phyloP scores from a whole-genome alignment of 2,113 vertebrate genomes.

The Lanius ludovicianus region DNA sequence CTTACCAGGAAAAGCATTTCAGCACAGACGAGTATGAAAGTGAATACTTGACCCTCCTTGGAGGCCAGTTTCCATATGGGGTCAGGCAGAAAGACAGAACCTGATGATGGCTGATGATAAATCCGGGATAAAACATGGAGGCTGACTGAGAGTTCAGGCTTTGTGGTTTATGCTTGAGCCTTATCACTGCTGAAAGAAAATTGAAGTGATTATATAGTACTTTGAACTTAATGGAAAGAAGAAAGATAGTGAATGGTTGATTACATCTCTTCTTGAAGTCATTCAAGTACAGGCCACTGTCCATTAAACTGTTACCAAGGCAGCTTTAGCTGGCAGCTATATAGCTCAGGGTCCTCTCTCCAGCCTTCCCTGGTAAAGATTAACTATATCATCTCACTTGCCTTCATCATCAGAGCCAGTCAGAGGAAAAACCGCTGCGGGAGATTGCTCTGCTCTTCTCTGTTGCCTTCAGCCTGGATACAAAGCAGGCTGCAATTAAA shows the following conservation, averaged over 20 bases:
- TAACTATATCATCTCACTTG: background rate
- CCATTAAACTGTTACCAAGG: background rate
- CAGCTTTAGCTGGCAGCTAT: background rate
- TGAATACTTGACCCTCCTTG: slow-evolving; percentile 12
- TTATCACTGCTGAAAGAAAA: slow-evolving; percentile 27
- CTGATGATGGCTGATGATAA: slow-evolving; percentile 50
- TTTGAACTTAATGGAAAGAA: slow-evolving; percentile 55
- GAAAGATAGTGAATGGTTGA: slow-evolving; percentile 25
- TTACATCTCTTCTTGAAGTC: slow-evolving; percentile 23
- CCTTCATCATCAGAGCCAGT: background rate
- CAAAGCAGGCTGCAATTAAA: background rate
- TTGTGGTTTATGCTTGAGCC: background rate
- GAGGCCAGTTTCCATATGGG: background rate
- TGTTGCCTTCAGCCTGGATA: background rate
- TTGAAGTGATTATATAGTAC: slow-evolving; percentile 43
- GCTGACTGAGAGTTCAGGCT: background rate
- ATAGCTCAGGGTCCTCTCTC: background rate
- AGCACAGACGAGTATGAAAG: background rate
- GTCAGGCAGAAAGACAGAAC: slow-evolving; percentile 29
- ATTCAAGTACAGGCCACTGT: background rate
- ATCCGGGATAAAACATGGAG: background rate
- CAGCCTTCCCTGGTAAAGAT: background rate
- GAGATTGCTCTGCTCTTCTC: background rate
- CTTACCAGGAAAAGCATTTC: slow-evolving; percentile 54
- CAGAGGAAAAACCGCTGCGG: background rate